phyloP scores from a whole-genome alignment of 2,888 invertebrate genomes.

The Anagyrus pseudococci region DNA sequence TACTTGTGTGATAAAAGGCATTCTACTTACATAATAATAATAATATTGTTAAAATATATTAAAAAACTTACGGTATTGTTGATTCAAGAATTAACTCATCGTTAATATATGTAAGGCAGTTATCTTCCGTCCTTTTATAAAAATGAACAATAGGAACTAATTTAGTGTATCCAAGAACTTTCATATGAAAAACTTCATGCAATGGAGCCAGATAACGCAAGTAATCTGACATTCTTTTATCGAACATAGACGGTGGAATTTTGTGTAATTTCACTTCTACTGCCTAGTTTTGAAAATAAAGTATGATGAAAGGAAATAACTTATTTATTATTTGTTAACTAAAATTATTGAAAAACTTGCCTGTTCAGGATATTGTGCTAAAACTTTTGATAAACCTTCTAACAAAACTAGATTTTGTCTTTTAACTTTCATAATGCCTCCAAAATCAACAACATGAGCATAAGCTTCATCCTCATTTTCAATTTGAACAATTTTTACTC shows the following conservation, averaged over 20 bases:
- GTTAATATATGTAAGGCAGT: conserved; percentile 74
- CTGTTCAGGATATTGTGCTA: conserved; percentile 61
- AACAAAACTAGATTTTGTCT: conserved; percentile 60
- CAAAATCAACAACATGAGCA: conserved; percentile 42
- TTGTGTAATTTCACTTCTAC: conserved; percentile 62
- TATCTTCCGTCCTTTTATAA: conserved; percentile 68
- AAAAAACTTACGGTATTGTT: conserved; percentile 62
- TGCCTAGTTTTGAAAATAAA: background rate
- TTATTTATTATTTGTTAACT: background rate
- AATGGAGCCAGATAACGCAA: background rate
- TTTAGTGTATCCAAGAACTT: conserved; percentile 48
- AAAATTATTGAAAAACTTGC: conserved; percentile 62
- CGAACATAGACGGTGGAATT: conserved; percentile 64
- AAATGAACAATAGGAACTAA: conserved; percentile 68
- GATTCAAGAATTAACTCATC: conserved; percentile 71
- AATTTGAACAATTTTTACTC: conserved; percentile 17
- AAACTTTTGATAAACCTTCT: conserved; percentile 57
- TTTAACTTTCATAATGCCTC: conserved; percentile 51
- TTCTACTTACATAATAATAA: background rate
- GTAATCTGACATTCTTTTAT: conserved; percentile 53
- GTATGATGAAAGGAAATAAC: too few relatives aligned
- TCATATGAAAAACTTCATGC: conserved; percentile 65
- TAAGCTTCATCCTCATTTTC: conserved; percentile 1
- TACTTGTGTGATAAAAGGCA: background rate
- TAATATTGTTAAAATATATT: conserved; percentile 32